Evolutionary conservation across 2,113 vertebrate genomes (phyloP), one percentile per base, ranked within the genome.

Genomic region (Prionailurus bengalensis): DNA sequence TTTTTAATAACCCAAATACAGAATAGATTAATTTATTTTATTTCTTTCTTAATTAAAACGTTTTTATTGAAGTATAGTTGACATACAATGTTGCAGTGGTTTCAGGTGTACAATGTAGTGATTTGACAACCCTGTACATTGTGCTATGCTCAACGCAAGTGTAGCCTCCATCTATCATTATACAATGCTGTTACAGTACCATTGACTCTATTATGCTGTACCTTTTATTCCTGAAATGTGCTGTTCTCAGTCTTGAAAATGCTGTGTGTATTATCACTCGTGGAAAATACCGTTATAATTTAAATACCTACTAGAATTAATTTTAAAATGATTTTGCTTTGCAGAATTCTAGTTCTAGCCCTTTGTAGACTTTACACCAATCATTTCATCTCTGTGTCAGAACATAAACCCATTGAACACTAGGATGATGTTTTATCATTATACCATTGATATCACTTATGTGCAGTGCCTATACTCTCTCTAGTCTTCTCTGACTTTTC

Each of bases 251-350:
- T 70, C 55, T 87, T 73, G 25, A 89, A 86, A 93, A 61, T 25
- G 7, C 42, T 53, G 11, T 78, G 11, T 82, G 1, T 36, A 45
- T 68, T 71, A 96, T 71, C 15, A 85, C 81, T 76, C 74, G 55
- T 68, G 66, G 7, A 87, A 97, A 89, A 94, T 78, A 25, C 9
- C 12, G 15, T 70, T 89, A 17, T 68, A 90, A 89, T 74, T 95
- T 85, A 91, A 95, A 89, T 76, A 82, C 8, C 45, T 71, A 23
- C 29, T 91, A 45, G 45, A 86, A n/a, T 63, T 85, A 74, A 76
- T 68, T 97, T 94, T 82, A 31, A 55, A 96, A 81, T 39, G 70
- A 81, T 36, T 82, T 82, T 89, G 27, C 33, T 70, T 92, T 48
- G 15, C 10, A 78, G 86, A 89, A 68, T 90, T 89, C 83, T 92